Base-by-base conservation (phyloP, 2,888 invertebrate genomes). In the Salpingus planirostris region DNA sequence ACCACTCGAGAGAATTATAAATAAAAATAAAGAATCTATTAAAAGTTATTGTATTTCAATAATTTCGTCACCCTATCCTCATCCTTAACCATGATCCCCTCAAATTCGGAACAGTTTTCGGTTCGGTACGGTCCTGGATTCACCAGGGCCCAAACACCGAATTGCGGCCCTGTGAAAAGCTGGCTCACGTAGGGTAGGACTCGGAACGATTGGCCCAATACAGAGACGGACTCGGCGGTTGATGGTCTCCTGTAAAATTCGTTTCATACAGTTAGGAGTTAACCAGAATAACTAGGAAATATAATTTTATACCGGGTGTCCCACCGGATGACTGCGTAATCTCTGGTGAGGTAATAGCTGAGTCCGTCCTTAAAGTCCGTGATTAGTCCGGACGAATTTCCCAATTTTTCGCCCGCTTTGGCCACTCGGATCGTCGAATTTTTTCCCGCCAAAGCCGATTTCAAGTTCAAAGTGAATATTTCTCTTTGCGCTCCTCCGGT, bases 291-390 rank as follows among this genome's bases (percentile, higher is more conserved):
- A n/a, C n/a, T n/a, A n/a, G n/a, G n/a, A n/a, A n/a, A n/a, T n/a
- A n/a, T n/a, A n/a, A n/a, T n/a, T n/a, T n/a, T n/a, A n/a, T 54
- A 59, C 58, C 57, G 57, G n/a, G 56, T 62, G 42, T 63, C 54
- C 68, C 67, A 69, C 30, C 67, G 59, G 11, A 69, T 58, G 11
- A 67, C 56, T 3, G 63, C 69, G 44, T 55, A 61, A 49, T 68
- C 66, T 15, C 64, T 53, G 4, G 54, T 49, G 42, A 69, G 52
- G 42, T 64, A 68, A 46, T 70, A 70, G 41, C 57, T 61, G 18
- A 70, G 48, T 10, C 67, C 67, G 18, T 56, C 56, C 41, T 55
- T 59, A 3, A 48, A 44, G 48, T 69, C 68, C n/a, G 60, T 50
- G 13, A 60, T 52, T 21, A 70, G 46, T 7, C 64, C 67, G 7